Percentiles rank a stretch among this genome's conserved stretches.
phyloP scores from a whole-genome alignment of 2,113 vertebrate species.

The Agapornis roseicollis region DNA sequence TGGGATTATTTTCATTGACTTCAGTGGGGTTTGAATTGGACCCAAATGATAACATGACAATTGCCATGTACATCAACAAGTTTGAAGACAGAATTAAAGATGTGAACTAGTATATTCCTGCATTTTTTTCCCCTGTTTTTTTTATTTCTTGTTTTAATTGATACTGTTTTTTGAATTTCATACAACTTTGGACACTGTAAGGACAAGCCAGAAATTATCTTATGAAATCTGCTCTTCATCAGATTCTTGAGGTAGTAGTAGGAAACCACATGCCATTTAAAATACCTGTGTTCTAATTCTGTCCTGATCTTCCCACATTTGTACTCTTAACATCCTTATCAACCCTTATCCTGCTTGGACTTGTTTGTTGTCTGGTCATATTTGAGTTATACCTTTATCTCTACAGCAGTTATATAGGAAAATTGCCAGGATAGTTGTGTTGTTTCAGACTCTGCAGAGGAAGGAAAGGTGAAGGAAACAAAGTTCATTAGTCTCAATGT shows the following conservation, averaged over 20 bases:
- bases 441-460: background rate
- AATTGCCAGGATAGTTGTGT: background rate
- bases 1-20: background rate
- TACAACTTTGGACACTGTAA: background rate
- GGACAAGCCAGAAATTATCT: background rate
- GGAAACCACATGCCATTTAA: background rate
- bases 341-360: background rate
- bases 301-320: background rate
- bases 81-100: background rate
- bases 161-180: background rate
- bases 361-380: background rate
- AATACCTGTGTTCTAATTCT: background rate
- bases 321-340: background rate
- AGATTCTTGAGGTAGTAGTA: background rate
- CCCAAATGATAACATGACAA: background rate
- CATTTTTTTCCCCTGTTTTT: background rate
- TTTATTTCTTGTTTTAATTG: background rate
- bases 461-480: background rate
- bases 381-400: background rate
- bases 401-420: background rate
- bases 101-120: background rate
- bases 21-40: background rate
- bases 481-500: background rate
- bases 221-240: background rate
- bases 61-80: background rate